Evolutionary conservation across 1,140 invertebrate genomes (phyloP).

Genomic region (Trichonephila clavata): DNA sequence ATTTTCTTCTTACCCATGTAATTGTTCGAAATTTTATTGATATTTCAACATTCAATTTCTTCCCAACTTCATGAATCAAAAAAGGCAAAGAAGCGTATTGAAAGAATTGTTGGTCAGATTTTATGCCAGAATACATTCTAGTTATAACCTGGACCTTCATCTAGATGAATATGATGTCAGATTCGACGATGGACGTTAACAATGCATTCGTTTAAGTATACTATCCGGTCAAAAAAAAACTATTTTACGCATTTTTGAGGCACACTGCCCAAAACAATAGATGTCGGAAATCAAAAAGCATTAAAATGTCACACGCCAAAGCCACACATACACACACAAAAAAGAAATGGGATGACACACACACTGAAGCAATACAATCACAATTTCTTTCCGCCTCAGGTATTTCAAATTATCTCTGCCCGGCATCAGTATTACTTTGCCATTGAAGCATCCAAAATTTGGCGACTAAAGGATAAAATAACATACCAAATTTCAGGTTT

Average conservation of each 20-base stretch:
- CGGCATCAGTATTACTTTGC: background rate
- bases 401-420: background rate
- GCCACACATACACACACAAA: background rate
- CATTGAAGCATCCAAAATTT: background rate
- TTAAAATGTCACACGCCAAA: background rate
- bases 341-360: conserved; percentile 6
- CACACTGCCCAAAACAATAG: background rate
- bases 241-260: background rate
- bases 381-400: background rate
- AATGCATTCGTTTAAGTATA: background rate
- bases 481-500: background rate
- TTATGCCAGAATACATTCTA: too few relatives aligned
- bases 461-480: background rate
- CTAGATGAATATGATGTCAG: too few relatives aligned
- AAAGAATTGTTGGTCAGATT: too few relatives aligned
- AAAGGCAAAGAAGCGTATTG: too few relatives aligned
- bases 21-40: too few relatives aligned
- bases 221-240: background rate
- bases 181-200: too few relatives aligned
- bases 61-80: too few relatives aligned
- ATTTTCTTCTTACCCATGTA: too few relatives aligned
- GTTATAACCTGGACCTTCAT: too few relatives aligned
- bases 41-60: too few relatives aligned
- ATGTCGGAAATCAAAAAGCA: background rate
- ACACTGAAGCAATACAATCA: conserved; percentile 6